Percentiles rank a stretch among this genome's conserved stretches.
Evolutionary conservation across 1,140 invertebrate species (phyloP).

Genomic region (Pachyrhynchus sulphureomaculatus): DNA sequence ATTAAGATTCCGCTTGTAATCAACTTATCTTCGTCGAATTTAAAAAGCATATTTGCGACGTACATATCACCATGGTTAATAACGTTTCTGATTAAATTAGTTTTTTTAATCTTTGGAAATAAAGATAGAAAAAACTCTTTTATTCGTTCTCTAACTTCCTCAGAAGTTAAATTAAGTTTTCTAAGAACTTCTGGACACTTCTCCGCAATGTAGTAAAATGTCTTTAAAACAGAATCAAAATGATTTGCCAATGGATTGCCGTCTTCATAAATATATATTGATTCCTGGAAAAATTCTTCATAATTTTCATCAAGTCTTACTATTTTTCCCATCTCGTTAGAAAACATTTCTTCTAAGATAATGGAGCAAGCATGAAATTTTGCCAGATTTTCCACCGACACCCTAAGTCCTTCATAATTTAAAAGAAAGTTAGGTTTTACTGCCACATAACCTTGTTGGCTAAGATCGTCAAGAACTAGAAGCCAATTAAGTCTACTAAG

Average conservation of each 20-base stretch:
- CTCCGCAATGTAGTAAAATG: too few relatives aligned
- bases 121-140: too few relatives aligned
- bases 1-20: slow-evolving; percentile 55
- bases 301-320: slow-evolving; percentile 4
- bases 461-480: slow-evolving; percentile 12
- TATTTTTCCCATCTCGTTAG: neutral
- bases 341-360: slow-evolving; percentile 13
- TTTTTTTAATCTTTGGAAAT: slow-evolving; percentile 54
- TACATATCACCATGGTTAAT: too few relatives aligned
- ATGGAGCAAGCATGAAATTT: slow-evolving; percentile 12
- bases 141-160: too few relatives aligned
- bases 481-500: neutral
- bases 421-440: neutral
- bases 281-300: neutral
- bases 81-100: slow-evolving; percentile 57
- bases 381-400: neutral
- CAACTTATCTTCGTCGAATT: slow-evolving; percentile 1
- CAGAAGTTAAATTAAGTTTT: too few relatives aligned
- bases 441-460: too few relatives aligned
- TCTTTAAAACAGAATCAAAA: too few relatives aligned
- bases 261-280: too few relatives aligned
- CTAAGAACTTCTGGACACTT: too few relatives aligned
- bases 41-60: too few relatives aligned
- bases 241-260: too few relatives aligned
- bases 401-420: neutral